Percentiles rank a stretch among this genome's conserved stretches.
These are phyloP conservation scores for Drosophila mettleri DNA, from an alignment of 2,888 invertebrate genomes.

Conservation along the genomic window DNA sequence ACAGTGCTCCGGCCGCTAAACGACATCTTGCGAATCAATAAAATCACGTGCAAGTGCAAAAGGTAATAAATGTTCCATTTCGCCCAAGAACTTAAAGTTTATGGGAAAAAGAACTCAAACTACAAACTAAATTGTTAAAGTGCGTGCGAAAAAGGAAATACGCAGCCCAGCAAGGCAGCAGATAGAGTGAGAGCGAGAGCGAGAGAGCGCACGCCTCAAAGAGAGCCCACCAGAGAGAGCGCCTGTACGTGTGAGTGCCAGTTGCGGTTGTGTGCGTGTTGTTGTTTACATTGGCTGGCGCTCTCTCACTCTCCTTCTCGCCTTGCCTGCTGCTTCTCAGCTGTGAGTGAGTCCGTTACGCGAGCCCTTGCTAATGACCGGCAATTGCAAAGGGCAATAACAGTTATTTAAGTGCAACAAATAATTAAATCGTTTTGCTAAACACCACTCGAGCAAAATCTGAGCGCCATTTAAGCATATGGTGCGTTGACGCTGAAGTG, in stretches of 20 bases:
- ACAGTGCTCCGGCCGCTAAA: slow-evolving; percentile 19
- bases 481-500: slow-evolving; percentile 2
- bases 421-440: slow-evolving; percentile 43
- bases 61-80: slow-evolving; percentile 42
- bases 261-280: slow-evolving; percentile 22
- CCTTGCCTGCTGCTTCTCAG: slow-evolving; percentile 16
- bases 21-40: slow-evolving; percentile 20
- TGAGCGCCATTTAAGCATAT: slow-evolving; percentile 23
- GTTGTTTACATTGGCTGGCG: slow-evolving; percentile 51
- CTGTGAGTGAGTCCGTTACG: slow-evolving; percentile 12
- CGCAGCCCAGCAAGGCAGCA: slow-evolving; percentile 7
- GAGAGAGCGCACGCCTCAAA: slow-evolving; percentile 10
- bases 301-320: slow-evolving; percentile 8
- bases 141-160: slow-evolving; percentile 35
- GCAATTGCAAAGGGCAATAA: slow-evolving; percentile 31
- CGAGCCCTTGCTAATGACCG: slow-evolving; percentile 38
- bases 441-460: slow-evolving; percentile 14
- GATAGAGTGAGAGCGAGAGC: slow-evolving; percentile 3
- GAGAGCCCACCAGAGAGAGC: slow-evolving; percentile 11
- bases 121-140: slow-evolving; percentile 22
- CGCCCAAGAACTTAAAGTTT: slow-evolving; percentile 6
- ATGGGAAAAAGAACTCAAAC: slow-evolving; percentile 1
- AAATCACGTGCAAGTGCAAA: slow-evolving; percentile 22
- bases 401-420: slow-evolving; percentile 37
- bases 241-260: not conserved